A percentile compares a stretch with the other conserved stretches of the same genome.
Conservation (phyloP, 2,113 vertebrate genomes). For the Phrynosoma blainvillii region DNA sequence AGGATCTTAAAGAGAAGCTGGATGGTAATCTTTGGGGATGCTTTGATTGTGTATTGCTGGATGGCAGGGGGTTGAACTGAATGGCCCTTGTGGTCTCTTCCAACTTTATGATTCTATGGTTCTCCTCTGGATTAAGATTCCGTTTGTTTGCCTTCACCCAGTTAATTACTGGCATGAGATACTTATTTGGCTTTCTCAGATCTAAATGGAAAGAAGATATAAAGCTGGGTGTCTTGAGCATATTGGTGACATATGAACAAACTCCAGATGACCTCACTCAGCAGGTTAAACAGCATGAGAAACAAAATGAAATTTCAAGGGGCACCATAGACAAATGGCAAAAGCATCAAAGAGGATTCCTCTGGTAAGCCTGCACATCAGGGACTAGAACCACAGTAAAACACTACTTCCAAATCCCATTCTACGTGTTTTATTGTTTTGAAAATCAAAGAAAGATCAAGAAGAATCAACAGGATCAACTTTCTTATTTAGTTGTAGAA, state of each 20-base stretch:
- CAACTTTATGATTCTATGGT: no score
- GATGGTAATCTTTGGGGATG: no score
- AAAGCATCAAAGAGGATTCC: not conserved
- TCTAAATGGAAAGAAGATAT: not conserved
- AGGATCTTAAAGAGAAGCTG: no score
- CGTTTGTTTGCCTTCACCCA: not conserved
- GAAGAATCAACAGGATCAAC: not conserved
- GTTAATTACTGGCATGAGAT: not conserved
- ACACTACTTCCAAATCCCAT: not conserved
- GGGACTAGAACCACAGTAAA: not conserved
- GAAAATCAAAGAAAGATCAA: not conserved
- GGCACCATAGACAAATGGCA: not conserved
- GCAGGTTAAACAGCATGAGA: not conserved
- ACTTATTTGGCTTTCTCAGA: not conserved
- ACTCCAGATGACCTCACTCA: not conserved
- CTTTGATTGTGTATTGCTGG: no score
- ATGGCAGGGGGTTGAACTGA: no score
- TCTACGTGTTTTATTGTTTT: no score
- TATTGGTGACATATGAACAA: not conserved
- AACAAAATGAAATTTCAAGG: not conserved
- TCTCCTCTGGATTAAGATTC: not conserved
- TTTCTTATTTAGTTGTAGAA: not conserved
- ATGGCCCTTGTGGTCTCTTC: no score
- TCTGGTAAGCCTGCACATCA: not conserved
- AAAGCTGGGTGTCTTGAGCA: not conserved